phyloP scores from a whole-genome alignment of 2,888 invertebrate genomes.

The Pilophorus perplexus region DNA sequence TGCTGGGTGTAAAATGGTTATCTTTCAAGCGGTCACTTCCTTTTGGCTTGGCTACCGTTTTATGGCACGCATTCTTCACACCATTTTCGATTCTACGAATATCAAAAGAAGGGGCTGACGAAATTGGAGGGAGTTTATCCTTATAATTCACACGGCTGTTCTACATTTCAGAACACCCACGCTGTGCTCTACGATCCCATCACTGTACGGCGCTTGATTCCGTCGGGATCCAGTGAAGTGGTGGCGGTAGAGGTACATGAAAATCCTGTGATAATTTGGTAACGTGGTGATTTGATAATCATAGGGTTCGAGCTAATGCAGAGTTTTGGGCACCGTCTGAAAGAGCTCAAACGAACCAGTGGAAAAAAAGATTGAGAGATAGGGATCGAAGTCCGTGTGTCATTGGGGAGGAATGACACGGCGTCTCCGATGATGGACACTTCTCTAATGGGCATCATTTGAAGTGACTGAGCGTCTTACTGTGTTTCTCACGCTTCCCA shows the following conservation, averaged over 20 bases:
- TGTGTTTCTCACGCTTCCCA: conserved; percentile 36
- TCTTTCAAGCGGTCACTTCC: conserved; percentile 15
- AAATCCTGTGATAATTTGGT: too few species aligned
- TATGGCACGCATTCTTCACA: neutral
- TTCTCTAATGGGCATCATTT: conserved; percentile 40
- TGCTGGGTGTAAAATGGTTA: conserved; percentile 35
- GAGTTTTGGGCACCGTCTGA: conserved; percentile 17
- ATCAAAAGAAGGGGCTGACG: conserved; percentile 4
- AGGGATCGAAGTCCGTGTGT: conserved; percentile 17
- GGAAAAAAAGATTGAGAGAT: conserved; percentile 14
- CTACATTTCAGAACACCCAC: conserved; percentile 4
- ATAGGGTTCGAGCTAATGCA: neutral
- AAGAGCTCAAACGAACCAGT: too few species aligned
- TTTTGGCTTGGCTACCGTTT: neutral
- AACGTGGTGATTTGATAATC: conserved; percentile 20
- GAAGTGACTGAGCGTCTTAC: conserved; percentile 40
- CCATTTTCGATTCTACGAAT: neutral
- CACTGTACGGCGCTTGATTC: too few species aligned
- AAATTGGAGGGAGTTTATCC: neutral
- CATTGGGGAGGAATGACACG: conserved; percentile 38
- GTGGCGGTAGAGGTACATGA: too few species aligned
- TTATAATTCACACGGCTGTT: conserved; percentile 6
- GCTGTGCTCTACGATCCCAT: too few species aligned
- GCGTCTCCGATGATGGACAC: conserved; percentile 38
- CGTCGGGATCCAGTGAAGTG: too few species aligned